phyloP scores from a whole-genome alignment of 1,140 invertebrate species.

The Leptinotarsa lineolata region DNA sequence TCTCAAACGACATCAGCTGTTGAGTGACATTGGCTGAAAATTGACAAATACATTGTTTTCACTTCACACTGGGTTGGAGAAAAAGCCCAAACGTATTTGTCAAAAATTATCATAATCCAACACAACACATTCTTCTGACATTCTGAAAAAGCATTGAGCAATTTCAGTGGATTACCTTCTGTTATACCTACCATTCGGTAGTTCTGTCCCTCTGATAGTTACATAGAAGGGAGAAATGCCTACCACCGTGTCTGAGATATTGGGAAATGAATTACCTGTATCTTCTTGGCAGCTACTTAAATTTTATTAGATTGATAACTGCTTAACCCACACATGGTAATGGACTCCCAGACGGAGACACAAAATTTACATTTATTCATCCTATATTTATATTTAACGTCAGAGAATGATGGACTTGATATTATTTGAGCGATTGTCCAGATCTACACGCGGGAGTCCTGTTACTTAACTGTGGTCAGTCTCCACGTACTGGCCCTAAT shows the following conservation, averaged over 20 bases:
- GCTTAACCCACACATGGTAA: conserved; percentile 2
- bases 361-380: neutral
- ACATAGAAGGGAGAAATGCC: neutral
- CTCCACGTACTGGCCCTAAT: neutral
- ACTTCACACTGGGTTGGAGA: too few species aligned
- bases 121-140: too few species aligned
- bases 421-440: conserved; percentile 1
- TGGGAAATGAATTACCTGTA: conserved; percentile 5
- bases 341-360: conserved; percentile 4
- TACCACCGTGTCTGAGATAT: neutral
- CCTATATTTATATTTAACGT: neutral
- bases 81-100: too few species aligned
- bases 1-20: too few species aligned
- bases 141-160: too few species aligned
- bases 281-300: conserved; percentile 2
- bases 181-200: too few species aligned
- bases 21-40: too few species aligned
- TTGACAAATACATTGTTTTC: too few species aligned
- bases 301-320: conserved; percentile 4
- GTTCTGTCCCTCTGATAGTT: too few species aligned
- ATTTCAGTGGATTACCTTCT: too few species aligned
- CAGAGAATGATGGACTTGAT: neutral
- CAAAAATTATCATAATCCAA: too few species aligned
- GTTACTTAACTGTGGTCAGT: neutral
- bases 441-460: neutral